Conservation (phyloP, 2,113 vertebrate genomes). For the Pterocles orientalis region DNA sequence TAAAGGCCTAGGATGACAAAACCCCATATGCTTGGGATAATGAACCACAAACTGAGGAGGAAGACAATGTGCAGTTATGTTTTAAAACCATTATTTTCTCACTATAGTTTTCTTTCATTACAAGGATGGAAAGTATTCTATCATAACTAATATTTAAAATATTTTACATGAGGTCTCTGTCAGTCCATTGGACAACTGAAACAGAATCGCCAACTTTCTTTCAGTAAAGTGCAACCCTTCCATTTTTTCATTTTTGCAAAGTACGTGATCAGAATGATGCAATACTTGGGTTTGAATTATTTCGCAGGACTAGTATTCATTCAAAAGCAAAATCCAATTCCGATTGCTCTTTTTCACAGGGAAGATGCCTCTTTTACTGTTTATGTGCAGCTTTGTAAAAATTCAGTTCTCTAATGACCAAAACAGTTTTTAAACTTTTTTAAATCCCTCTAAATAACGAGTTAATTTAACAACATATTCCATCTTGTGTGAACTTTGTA, state of each 20-base stretch:
- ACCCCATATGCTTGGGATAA: background rate
- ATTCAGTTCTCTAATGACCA: background rate
- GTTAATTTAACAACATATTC: background rate
- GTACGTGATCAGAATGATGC: background rate
- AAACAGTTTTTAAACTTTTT: background rate
- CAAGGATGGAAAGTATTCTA: background rate
- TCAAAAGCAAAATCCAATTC: background rate
- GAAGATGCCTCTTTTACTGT: background rate
- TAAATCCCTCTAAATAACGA: background rate
- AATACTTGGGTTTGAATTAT: background rate
- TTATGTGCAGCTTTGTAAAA: background rate
- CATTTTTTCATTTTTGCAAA: background rate
- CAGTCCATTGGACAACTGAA: background rate
- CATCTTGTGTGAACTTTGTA: background rate
- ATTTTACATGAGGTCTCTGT: background rate
- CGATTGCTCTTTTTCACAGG: background rate
- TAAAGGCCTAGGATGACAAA: slow-evolving; percentile 10
- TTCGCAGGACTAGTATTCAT: background rate
- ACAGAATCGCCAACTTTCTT: background rate
- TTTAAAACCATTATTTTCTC: background rate
- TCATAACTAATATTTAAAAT: background rate
- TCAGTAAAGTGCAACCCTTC: background rate
- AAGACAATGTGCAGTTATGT: background rate
- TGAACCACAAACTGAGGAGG: slow-evolving; percentile 19
- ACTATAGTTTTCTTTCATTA: background rate